Evolutionary conservation across 2,113 vertebrate species (phyloP).

Genomic region (Halichoeres trimaculatus): DNA sequence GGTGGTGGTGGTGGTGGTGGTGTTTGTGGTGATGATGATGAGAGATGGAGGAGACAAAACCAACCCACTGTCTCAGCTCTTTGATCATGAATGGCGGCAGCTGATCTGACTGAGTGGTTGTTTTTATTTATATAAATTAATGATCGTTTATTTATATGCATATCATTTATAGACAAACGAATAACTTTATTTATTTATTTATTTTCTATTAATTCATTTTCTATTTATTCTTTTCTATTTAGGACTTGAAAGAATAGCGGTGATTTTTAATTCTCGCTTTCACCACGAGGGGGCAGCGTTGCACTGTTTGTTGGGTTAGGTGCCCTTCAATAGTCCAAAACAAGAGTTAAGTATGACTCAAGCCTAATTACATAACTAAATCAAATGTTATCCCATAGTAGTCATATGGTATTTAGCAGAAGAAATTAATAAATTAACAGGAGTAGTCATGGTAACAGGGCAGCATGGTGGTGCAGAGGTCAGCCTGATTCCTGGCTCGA

Average conservation of each 20-base stretch:
- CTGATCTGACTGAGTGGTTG: not conserved
- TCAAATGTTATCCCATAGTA: too few species aligned
- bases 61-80: constrained; percentile 53
- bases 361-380: too few species aligned
- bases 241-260: not conserved
- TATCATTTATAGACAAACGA: not conserved
- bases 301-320: not conserved
- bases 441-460: too few species aligned
- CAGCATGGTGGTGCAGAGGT: too few species aligned
- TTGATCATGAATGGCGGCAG: constrained; percentile 50
- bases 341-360: too few species aligned
- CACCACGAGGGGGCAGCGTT: constrained; percentile 57
- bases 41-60: constrained; percentile 52
- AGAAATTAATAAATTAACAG: too few species aligned
- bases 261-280: constrained; percentile 19
- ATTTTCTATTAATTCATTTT: not conserved
- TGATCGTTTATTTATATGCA: not conserved
- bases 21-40: constrained; percentile 50
- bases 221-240: not conserved
- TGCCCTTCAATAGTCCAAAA: fast-evolving
- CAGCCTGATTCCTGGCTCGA: too few species aligned
- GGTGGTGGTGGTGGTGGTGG: constrained; percentile 27
- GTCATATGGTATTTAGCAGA: too few species aligned
- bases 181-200: too few species aligned
- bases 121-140: not conserved